Conservation (phyloP, 2,797 vertebrate genomes). For the Staurois parvus region DNA sequence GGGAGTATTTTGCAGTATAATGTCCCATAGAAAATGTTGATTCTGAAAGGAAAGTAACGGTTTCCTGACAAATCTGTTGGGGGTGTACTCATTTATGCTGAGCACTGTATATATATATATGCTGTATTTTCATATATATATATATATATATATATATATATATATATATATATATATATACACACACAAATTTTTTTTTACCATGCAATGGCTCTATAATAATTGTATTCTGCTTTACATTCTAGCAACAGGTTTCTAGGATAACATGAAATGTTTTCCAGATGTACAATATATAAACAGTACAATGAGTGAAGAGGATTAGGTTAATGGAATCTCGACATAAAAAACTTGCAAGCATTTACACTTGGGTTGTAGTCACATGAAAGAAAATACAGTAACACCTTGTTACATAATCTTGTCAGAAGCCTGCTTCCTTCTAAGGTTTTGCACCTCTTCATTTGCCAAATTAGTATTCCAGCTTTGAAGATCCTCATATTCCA, state of each 20-base stretch:
- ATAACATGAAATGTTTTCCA: slow-evolving; percentile 10
- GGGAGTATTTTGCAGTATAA: too few species aligned
- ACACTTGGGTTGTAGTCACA: slow-evolving; percentile 19
- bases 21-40: too few species aligned
- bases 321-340: neutral
- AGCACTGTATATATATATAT: too few species aligned
- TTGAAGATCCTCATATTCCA: slow-evolving; percentile 8
- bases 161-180: too few species aligned
- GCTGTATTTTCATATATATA: too few species aligned
- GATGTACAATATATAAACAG: slow-evolving; percentile 17
- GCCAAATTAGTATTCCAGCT: slow-evolving; percentile 50
- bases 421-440: slow-evolving; percentile 7
- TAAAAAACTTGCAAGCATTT: slow-evolving; percentile 3
- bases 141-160: too few species aligned
- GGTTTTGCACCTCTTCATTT: slow-evolving; percentile 46
- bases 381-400: slow-evolving; percentile 23
- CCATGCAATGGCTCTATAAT: neutral
- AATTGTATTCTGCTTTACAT: neutral
- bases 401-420: slow-evolving; percentile 31
- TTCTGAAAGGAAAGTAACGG: too few species aligned
- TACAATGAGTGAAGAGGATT: slow-evolving; percentile 2
- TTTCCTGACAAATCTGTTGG: too few species aligned
- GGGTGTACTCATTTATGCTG: too few species aligned
- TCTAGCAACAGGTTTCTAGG: neutral
- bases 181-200: neutral